A percentile compares a stretch with the other conserved stretches of the same genome.
These are phyloP conservation scores for Dromaius novaehollandiae DNA, from an alignment of 2,113 vertebrate species.

Conservation along the genomic window DNA sequence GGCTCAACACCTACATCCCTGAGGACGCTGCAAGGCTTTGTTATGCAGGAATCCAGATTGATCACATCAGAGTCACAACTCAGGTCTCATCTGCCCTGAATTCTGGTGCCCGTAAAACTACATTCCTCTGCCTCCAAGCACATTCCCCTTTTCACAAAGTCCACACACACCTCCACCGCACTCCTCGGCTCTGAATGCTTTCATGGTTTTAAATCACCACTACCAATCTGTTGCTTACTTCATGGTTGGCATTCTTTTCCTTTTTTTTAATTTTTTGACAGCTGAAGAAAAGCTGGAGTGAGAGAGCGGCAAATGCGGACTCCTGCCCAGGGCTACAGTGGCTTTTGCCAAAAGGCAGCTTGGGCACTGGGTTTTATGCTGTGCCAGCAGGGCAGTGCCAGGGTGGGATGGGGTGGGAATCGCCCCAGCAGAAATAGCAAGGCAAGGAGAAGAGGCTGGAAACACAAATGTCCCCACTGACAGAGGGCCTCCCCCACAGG, in stretches of 20 bases:
- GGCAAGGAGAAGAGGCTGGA: not conserved
- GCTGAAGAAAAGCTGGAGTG: not conserved
- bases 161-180: not conserved
- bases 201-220: not conserved
- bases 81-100: not conserved
- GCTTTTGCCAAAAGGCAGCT: not conserved
- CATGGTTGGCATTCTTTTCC: accelerated
- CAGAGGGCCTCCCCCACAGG: not conserved
- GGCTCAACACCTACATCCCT: not conserved
- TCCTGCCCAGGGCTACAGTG: not conserved
- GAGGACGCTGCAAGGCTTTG: not conserved
- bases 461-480: too few species aligned
- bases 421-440: not conserved
- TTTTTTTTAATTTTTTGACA: not conserved
- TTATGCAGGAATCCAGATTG: not conserved
- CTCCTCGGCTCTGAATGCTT: not conserved
- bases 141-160: not conserved
- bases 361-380: too few species aligned
- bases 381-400: accelerated
- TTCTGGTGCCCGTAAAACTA: accelerated
- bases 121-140: not conserved
- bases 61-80: accelerated
- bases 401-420: not conserved
- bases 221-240: not conserved
- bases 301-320: not conserved